phyloP scores from a whole-genome alignment of 2,113 vertebrate species.

The Mastomys coucha region DNA sequence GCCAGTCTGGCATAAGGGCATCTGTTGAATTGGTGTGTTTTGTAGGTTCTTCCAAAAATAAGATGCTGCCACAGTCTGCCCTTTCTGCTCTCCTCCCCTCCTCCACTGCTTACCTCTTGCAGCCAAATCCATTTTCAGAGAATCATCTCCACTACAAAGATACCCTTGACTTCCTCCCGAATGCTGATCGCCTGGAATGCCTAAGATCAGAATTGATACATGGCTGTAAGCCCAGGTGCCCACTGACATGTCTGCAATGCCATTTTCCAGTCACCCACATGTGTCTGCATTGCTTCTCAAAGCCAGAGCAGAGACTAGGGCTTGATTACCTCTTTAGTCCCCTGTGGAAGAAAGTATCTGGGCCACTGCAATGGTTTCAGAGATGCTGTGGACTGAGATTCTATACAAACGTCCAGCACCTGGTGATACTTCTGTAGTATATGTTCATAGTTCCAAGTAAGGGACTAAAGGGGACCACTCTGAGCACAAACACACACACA shows the following conservation, averaged over 20 bases:
- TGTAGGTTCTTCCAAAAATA: neutral
- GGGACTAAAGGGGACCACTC: neutral
- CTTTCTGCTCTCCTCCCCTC: neutral
- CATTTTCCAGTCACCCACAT: neutral
- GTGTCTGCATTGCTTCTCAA: neutral
- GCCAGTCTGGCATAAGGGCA: too few species aligned
- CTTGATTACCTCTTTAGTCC: neutral
- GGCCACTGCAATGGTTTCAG: neutral
- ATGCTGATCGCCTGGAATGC: neutral
- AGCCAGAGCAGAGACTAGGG: neutral
- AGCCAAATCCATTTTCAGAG: neutral
- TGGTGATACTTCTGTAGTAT: too few species aligned
- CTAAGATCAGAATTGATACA: neutral
- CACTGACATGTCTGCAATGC: too few species aligned
- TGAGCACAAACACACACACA: too few species aligned
- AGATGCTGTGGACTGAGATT: neutral
- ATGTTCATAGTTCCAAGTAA: neutral
- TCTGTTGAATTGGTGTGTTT: neutral
- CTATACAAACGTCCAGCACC: neutral
- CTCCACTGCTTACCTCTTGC: neutral
- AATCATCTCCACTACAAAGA: neutral
- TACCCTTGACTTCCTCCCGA: neutral
- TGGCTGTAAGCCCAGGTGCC: neutral
- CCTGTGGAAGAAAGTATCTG: neutral
- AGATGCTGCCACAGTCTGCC: neutral